phyloP scores from a whole-genome alignment of 2,113 vertebrate species.

The Chlorodrepanis virens region DNA sequence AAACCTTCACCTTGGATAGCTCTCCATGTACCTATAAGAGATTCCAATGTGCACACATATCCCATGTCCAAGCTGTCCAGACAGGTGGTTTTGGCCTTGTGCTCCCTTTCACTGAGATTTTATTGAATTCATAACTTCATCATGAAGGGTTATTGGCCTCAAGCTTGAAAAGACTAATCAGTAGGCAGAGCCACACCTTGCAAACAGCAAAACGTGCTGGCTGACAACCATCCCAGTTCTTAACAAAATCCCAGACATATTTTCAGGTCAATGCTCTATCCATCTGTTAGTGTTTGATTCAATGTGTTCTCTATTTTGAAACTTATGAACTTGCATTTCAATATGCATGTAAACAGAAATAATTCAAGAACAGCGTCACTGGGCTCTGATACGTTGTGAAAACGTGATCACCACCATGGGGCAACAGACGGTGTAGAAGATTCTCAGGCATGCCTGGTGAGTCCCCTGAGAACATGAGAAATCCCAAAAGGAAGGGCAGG shows the following conservation, averaged over 20 bases:
- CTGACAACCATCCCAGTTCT: not conserved
- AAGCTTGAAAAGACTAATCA: not conserved
- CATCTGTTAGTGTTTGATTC: not conserved
- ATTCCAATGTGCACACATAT: not conserved
- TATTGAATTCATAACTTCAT: not conserved
- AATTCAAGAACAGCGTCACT: not conserved
- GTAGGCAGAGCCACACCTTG: not conserved
- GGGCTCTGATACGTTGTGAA: not conserved
- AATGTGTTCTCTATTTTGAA: not conserved
- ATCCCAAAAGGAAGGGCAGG: not conserved
- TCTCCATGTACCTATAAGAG: not conserved
- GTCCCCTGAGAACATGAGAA: accelerated
- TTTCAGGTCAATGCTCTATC: not conserved
- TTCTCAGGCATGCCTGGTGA: not conserved
- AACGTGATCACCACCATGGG: not conserved
- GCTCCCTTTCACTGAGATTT: not conserved
- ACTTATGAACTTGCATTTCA: not conserved
- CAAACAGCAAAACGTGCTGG: not conserved
- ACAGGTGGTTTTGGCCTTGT: not conserved
- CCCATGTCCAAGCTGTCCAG: accelerated
- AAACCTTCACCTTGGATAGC: not conserved
- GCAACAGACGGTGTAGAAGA: not conserved
- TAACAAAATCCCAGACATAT: not conserved
- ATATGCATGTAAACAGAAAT: not conserved
- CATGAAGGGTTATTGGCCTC: not conserved